Conservation (phyloP, 2,113 vertebrate genomes). For the rabbit (Oryctolagus cuniculus) region DNA sequence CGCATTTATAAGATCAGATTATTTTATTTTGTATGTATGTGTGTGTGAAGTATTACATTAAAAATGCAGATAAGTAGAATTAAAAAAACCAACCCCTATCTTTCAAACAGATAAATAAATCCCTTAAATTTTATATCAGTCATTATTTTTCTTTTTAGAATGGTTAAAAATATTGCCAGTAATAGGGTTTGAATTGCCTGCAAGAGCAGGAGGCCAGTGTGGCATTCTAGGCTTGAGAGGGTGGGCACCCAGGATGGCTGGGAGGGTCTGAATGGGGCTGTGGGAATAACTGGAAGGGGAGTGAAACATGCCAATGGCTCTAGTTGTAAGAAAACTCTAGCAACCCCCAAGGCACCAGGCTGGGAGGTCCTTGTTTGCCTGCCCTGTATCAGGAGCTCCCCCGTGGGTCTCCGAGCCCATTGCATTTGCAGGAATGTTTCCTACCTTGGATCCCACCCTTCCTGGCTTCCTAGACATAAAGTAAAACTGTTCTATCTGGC, state of each 20-base stretch:
- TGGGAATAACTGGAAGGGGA: background rate
- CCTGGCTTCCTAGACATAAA: background rate
- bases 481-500: background rate
- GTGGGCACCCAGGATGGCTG: background rate
- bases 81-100: background rate
- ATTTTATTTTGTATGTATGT: background rate
- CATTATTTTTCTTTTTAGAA: constrained; percentile 13
- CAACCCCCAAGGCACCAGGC: accelerated
- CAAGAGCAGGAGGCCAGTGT: background rate
- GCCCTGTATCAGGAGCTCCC: background rate
- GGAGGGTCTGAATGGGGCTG: background rate
- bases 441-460: background rate
- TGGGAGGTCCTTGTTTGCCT: background rate
- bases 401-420: accelerated
- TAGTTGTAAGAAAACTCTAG: background rate
- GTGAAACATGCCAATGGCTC: background rate
- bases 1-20: background rate
- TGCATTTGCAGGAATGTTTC: background rate
- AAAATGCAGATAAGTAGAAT: constrained; percentile 30
- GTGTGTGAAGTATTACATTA: background rate
- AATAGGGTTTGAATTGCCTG: background rate
- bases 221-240: background rate
- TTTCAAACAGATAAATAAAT: background rate
- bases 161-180: constrained; percentile 30
- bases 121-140: background rate